Base-by-base conservation (phyloP, 2,888 invertebrate species). In the Parelbella ahira region DNA sequence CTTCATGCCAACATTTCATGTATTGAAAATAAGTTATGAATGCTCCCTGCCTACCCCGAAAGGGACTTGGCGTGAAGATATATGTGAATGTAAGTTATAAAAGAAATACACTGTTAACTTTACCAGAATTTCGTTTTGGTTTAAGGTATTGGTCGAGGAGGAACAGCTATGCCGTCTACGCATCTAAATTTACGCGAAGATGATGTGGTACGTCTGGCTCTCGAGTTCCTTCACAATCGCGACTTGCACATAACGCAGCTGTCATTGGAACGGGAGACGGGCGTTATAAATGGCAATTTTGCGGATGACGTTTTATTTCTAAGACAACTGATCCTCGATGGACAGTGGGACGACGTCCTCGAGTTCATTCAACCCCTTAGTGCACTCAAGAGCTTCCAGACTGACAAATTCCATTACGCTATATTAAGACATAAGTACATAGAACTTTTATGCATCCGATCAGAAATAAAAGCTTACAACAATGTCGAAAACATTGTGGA, bases 281-380 rank as follows among this genome's bases (percentile, higher is more conserved):
- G 98, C 33, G 94, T 97, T 49, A 96, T 97, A 69, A 97, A 97
- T 79, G 97, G 97, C 42, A 92, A 93, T 68, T 97, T 92, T 75
- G 96, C 97, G 6, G 97, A 98, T 77, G 98, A 98, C 78, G 93
- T 97, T 21, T 90, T 98, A 29, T 98, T 98, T 78, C 89, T 98
- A 9, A 90, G 98, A 8, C 97, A 98, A 79, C 91, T 98, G 37
- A 97, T 98, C 54, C 90, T 98, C 38, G 98, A 98, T 75, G 98
- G 98, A 8, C 97, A 98, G 81, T 98, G 98, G 98, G 98, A 98
- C 79, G 97, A 98, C 74, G 97, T 96, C 0, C 86, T 97, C 46
- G 97, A 98, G 72, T 98, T 98, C 78, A 94, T 98, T 46, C 97
- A 98, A 82, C 98, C 98, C 0, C 88, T 98, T 37, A 94, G 95